Evolutionary conservation across 2,113 vertebrate genomes (phyloP), one percentile per base, ranked within the genome.

Genomic region (Salvelinus namaycush): DNA sequence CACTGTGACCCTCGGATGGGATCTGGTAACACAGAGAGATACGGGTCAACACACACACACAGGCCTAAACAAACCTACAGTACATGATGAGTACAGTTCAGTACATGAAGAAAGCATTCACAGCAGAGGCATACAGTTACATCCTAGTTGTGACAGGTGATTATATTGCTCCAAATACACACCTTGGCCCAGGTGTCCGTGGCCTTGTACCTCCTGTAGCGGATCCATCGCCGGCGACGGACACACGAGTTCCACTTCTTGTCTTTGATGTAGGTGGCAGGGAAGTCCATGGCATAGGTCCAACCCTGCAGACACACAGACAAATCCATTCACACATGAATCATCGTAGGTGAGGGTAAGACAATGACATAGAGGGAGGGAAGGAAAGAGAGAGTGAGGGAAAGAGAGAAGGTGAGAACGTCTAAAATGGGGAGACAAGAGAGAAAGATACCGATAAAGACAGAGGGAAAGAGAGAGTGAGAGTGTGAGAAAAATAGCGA

Each of bases 211-310:
- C 94, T 95, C 91, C 98, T 93, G 90, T 99, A 96, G 72, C 98
- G 95, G 74, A 98, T 93, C 98, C 97, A 99, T 83, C 95, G 92
- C 72, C 96, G 91, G 51, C 98, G 95, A 78, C 98, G 93, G 76
- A 99, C 98, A 14, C 96, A 99, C 6, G 98, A 99, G 89, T 99
- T 99, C 98, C 97, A 99, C 79, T 93, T 97, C 87, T 98, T 98
- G 87, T 97, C 96, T 90, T 95, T 96, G 0, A 95, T 96, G 92
- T 99, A 99, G 75, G 93, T 93, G 78, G 96, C 96, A 0, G 98
- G 98, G 80, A 99, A 99, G 90, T 99, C 97, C 0, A 99, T 95
- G 87, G 96, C 94, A 0, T 99, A 99, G 0, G 94, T 97, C 98
- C 98, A 99, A 20, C 98, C 97, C 98, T 99, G 87, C 57, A 88